Conservation (phyloP, 1,140 invertebrate species). For the Physella acuta region DNA sequence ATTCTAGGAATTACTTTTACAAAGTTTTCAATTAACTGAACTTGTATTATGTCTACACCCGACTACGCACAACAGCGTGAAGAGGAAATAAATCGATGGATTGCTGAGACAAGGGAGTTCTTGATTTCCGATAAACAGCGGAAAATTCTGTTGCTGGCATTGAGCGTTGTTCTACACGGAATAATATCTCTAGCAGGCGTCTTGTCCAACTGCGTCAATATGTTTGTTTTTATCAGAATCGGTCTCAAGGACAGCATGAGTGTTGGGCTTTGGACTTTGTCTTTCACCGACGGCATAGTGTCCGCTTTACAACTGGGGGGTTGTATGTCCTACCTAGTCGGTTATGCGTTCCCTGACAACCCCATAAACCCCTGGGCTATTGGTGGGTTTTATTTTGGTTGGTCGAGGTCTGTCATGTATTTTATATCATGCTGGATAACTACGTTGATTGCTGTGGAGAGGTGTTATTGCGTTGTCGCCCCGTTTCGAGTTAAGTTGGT, state of each 20-base stretch:
- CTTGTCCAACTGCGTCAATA: background rate
- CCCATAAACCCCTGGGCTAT: background rate
- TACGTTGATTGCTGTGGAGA: background rate
- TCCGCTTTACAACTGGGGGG: background rate
- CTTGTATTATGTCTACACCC: no score
- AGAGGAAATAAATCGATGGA: no score
- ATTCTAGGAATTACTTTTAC: no score
- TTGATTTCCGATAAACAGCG: no score
- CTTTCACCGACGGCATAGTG: background rate
- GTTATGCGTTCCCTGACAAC: background rate
- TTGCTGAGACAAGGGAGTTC: no score
- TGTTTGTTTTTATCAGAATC: conserved; percentile 1
- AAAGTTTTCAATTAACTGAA: no score
- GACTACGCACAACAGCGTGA: no score
- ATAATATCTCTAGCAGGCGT: background rate
- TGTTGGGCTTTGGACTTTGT: conserved; percentile 1
- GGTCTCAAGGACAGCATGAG: background rate
- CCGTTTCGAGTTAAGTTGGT: background rate
- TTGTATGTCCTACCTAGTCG: background rate
- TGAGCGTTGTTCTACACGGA: background rate
- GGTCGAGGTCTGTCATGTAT: background rate
- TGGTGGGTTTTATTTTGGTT: background rate
- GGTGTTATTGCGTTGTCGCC: conserved; percentile 9
- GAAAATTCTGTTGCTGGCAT: no score
- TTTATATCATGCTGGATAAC: conserved; percentile 20